Percentiles rank a stretch among this genome's conserved stretches.
Conservation (phyloP, 2,113 vertebrate genomes). For the Laterallus jamaicensis region DNA sequence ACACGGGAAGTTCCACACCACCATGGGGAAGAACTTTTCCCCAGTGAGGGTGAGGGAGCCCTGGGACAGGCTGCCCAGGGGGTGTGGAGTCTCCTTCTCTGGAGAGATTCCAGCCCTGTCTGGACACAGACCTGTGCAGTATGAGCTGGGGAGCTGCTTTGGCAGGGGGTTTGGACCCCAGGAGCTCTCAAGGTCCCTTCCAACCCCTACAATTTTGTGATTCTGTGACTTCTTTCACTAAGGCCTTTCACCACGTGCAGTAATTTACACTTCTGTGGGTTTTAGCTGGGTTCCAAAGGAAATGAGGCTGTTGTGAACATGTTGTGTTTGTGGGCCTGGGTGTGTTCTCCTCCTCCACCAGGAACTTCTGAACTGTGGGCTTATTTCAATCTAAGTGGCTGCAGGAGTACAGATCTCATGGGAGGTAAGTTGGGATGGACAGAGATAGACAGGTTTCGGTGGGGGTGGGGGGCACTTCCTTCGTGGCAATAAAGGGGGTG, state of each 20-base stretch:
- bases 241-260: neutral
- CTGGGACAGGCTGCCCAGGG: no score
- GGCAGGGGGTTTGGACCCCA: no score
- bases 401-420: neutral
- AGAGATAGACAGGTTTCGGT: neutral
- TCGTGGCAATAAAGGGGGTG: neutral
- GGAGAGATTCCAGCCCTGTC: no score
- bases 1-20: no score
- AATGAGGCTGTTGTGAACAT: neutral
- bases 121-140: no score
- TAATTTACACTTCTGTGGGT: neutral
- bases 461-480: neutral
- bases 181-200: no score
- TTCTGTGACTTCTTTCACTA: no score
- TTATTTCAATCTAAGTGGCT: neutral
- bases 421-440: neutral
- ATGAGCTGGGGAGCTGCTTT: no score
- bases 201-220: no score
- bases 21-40: no score
- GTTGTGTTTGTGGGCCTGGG: neutral
- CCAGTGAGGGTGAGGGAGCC: no score
- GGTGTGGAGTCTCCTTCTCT: no score
- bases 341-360: neutral
- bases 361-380: neutral
- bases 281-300: neutral